phyloP scores from a whole-genome alignment of 2,113 vertebrate genomes.

The Pachyramphus minor region DNA sequence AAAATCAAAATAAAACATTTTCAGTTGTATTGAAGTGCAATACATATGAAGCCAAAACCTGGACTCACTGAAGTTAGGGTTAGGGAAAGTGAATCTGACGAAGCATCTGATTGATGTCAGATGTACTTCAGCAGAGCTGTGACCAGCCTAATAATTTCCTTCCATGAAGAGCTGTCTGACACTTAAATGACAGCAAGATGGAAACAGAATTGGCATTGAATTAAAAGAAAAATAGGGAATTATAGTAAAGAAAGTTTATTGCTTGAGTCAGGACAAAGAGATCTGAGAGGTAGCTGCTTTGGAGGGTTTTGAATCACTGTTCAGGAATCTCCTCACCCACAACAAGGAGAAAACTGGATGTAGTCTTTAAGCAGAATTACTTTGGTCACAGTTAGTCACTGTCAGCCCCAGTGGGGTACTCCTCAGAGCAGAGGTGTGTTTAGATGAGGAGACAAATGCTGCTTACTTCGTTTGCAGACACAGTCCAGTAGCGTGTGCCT shows the following conservation, averaged over 20 bases:
- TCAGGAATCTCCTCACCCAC: slow-evolving; percentile 24
- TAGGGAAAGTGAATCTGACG: not conserved
- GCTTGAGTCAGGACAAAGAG: not conserved
- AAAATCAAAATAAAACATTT: not conserved
- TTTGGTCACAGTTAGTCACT: slow-evolving; percentile 30
- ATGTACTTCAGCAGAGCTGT: not conserved
- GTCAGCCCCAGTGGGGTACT: not conserved
- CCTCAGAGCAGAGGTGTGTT: not conserved
- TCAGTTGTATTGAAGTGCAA: slow-evolving; percentile 8
- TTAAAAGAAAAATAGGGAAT: not conserved
- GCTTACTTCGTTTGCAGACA: not conserved
- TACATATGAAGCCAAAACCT: not conserved
- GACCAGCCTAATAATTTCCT: not conserved
- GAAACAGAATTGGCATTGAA: not conserved
- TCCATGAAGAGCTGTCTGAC: not conserved
- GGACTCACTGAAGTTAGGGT: not conserved
- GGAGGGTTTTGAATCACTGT: slow-evolving; percentile 26
- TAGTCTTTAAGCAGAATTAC: not conserved
- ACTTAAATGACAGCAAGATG: not conserved
- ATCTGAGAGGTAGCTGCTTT: not conserved
- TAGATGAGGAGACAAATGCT: not conserved
- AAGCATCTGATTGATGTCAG: not conserved
- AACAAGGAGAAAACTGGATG: not conserved
- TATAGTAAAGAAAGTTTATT: not conserved
- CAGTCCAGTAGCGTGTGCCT: not conserved